These are phyloP conservation scores for Acridotheres tristis DNA, from an alignment of 2,797 vertebrate genomes.

Conservation along the genomic window DNA sequence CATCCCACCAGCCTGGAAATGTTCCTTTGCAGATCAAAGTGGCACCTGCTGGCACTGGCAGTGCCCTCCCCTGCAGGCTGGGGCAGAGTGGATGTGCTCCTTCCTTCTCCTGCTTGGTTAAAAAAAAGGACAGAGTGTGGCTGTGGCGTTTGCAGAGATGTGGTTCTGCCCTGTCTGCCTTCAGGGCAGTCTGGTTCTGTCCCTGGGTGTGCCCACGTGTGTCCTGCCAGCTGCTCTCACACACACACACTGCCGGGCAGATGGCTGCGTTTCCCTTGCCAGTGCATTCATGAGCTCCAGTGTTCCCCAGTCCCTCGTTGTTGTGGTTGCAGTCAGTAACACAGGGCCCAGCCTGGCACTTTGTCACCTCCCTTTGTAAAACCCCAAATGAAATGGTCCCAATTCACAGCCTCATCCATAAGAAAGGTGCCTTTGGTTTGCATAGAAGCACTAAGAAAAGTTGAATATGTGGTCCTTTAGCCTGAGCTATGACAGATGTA, in stretches of 20 bases:
- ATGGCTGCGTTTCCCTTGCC: background rate
- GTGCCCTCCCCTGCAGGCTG: background rate
- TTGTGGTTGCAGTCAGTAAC: background rate
- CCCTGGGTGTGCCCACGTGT: background rate
- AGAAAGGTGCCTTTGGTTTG: constrained; percentile 27
- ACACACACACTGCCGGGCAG: background rate
- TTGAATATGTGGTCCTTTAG: background rate
- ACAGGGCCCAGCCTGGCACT: background rate
- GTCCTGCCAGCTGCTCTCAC: background rate
- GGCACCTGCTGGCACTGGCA: background rate
- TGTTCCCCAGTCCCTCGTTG: background rate
- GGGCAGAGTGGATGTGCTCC: background rate
- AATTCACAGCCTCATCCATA: background rate
- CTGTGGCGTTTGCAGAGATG: background rate
- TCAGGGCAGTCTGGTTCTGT: background rate
- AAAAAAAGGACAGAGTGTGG: background rate
- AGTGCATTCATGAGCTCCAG: background rate
- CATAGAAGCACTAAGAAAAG: background rate
- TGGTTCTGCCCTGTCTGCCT: background rate
- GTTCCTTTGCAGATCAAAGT: fast-evolving
- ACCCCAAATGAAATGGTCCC: background rate
- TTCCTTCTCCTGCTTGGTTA: background rate
- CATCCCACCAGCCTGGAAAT: fast-evolving
- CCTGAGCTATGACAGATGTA: background rate
- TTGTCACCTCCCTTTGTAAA: background rate